These are phyloP conservation scores for Papilio xuthus DNA, from an alignment of 1,140 invertebrate genomes.

Conservation along the genomic window DNA sequence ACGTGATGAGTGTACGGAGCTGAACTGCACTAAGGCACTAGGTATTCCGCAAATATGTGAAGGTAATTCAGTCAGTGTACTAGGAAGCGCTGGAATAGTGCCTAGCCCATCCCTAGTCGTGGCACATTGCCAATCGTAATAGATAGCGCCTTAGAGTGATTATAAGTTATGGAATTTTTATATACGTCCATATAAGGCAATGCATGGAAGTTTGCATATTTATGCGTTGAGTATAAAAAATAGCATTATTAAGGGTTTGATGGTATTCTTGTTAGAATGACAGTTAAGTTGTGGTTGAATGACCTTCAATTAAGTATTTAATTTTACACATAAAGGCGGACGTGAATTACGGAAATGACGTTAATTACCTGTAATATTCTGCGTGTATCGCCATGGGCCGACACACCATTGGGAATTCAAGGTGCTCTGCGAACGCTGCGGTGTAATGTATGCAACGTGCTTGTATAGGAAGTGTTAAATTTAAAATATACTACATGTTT, in stretches of 20 bases:
- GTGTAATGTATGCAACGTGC: constrained; percentile 25
- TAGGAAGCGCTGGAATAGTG: constrained; percentile 71
- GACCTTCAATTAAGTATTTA: constrained; percentile 33
- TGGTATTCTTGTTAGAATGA: constrained; percentile 31
- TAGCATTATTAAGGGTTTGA: constrained; percentile 18
- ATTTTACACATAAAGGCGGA: constrained; percentile 43
- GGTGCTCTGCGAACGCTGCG: constrained; percentile 16
- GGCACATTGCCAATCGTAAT: constrained; percentile 59
- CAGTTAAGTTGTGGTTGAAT: constrained; percentile 31
- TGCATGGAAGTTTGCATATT: constrained; percentile 12
- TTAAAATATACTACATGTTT: constrained; percentile 15
- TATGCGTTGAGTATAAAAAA: constrained; percentile 10
- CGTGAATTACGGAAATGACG: constrained; percentile 52
- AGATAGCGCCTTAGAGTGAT: constrained; percentile 43
- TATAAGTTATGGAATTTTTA: constrained; percentile 41
- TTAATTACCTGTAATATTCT: constrained; percentile 47
- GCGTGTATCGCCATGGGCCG: constrained; percentile 36
- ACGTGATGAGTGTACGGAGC: constrained; percentile 45
- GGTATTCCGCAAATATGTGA: constrained; percentile 55
- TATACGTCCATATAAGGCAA: constrained; percentile 10
- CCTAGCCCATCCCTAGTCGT: constrained; percentile 57
- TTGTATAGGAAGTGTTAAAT: constrained; percentile 31
- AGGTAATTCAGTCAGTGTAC: constrained; percentile 63
- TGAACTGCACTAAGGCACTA: constrained; percentile 52
- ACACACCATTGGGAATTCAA: constrained; percentile 36